Conservation (phyloP, 2,888 invertebrate genomes). For the Xestia sexstrigata region DNA sequence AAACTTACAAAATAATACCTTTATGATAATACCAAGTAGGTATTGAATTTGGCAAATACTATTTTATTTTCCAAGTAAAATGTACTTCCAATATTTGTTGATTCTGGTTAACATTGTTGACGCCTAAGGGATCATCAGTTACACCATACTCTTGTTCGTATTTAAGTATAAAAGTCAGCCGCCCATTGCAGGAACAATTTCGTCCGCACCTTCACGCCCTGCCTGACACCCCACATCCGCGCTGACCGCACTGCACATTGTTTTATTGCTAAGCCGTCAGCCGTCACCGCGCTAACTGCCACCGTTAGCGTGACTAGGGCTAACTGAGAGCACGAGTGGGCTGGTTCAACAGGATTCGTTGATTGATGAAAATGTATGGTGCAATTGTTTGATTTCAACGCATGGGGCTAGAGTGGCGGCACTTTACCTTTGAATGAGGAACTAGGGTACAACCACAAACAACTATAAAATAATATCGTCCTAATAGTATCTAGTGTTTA, state of each 20-base stretch:
- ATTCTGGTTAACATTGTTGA: not conserved
- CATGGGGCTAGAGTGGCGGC: not conserved
- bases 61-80: not conserved
- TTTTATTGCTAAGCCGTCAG: conserved; percentile 46
- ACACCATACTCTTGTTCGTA: not conserved
- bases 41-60: not conserved
- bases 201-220: conserved; percentile 1
- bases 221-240: conserved; percentile 21
- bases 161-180: not conserved
- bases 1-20: not conserved
- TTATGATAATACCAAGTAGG: not conserved
- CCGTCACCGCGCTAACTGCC: conserved; percentile 26
- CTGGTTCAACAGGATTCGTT: conserved; percentile 12
- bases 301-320: conserved; percentile 44
- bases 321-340: conserved; percentile 30
- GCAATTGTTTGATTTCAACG: conserved; percentile 3
- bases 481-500: not conserved
- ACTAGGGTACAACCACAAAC: not conserved
- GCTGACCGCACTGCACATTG: conserved; percentile 52
- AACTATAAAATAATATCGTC: not conserved
- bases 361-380: conserved; percentile 8
- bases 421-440: not conserved
- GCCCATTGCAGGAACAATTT: conserved; percentile 10
- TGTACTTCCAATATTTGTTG: not conserved
- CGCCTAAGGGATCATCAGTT: not conserved